Conservation (phyloP, 2,888 invertebrate species). For the Athetis lepigone region DNA sequence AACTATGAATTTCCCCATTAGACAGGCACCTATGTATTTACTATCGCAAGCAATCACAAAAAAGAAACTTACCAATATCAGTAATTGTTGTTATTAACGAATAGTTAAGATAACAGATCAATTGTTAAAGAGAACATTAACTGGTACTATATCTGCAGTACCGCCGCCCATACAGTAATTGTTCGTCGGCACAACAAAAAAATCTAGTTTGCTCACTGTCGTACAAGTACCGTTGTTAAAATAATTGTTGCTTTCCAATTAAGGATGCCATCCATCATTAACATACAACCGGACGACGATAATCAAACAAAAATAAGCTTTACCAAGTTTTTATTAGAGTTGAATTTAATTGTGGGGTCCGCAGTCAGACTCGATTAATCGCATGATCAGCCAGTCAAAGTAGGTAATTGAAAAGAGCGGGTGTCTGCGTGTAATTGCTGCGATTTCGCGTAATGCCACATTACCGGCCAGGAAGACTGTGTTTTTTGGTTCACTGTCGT, state of each 20-base stretch:
- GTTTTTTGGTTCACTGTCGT: slow-evolving; percentile 30
- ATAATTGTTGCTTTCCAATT: slow-evolving; percentile 64
- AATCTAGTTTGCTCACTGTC: slow-evolving; percentile 31
- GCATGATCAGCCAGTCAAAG: slow-evolving; percentile 51
- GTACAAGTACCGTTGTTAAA: slow-evolving; percentile 57
- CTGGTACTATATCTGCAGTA: slow-evolving; percentile 22
- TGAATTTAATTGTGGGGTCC: background rate
- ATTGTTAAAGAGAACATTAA: slow-evolving; percentile 30
- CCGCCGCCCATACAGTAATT: slow-evolving; percentile 14
- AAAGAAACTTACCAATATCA: slow-evolving; percentile 14
- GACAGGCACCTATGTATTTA: background rate
- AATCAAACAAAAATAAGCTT: slow-evolving; percentile 21
- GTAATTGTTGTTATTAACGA: slow-evolving; percentile 25
- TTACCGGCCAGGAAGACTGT: slow-evolving; percentile 45
- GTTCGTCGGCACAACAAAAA: background rate
- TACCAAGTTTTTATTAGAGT: background rate
- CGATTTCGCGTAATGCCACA: slow-evolving; percentile 49
- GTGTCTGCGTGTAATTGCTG: slow-evolving; percentile 54
- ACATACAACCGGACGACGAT: slow-evolving; percentile 31
- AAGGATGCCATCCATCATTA: slow-evolving; percentile 59
- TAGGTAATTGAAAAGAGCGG: slow-evolving; percentile 51
- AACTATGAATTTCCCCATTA: slow-evolving; percentile 5
- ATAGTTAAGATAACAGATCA: slow-evolving; percentile 43
- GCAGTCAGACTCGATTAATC: slow-evolving; percentile 48
- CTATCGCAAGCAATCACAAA: slow-evolving; percentile 9